These are phyloP conservation scores for Onychomys leucogaster DNA, from an alignment of 2,797 vertebrate genomes.

Conservation along the genomic window DNA sequence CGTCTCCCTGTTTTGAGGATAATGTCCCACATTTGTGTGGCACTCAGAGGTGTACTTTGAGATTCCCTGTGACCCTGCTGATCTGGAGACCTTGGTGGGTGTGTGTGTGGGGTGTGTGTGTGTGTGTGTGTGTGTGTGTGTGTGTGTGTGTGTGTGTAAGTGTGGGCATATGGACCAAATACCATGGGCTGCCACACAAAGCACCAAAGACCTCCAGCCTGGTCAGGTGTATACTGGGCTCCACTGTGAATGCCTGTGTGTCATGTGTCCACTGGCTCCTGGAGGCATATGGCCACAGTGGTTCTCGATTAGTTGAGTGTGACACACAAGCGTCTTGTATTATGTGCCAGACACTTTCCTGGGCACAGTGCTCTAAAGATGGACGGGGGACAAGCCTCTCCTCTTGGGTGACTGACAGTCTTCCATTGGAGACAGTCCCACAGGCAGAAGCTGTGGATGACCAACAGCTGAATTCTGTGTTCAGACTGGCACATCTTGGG, in stretches of 20 bases:
- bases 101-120: background rate
- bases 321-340: too few relatives aligned
- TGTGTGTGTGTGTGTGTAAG: background rate
- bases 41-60: background rate
- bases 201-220: background rate
- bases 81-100: background rate
- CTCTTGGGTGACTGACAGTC: background rate
- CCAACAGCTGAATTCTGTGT: background rate
- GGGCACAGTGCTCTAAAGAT: background rate
- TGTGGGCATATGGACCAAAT: background rate
- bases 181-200: background rate
- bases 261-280: background rate
- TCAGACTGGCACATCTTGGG: background rate
- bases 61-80: background rate
- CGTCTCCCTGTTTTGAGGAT: background rate
- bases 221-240: background rate
- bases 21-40: background rate
- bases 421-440: background rate
- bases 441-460: background rate
- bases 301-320: background rate
- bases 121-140: background rate
- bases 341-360: background rate
- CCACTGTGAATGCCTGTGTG: background rate
- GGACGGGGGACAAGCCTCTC: accelerated
- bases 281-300: background rate